phyloP scores from a whole-genome alignment of 2,888 invertebrate genomes.

The Drosophila meridionalis region DNA sequence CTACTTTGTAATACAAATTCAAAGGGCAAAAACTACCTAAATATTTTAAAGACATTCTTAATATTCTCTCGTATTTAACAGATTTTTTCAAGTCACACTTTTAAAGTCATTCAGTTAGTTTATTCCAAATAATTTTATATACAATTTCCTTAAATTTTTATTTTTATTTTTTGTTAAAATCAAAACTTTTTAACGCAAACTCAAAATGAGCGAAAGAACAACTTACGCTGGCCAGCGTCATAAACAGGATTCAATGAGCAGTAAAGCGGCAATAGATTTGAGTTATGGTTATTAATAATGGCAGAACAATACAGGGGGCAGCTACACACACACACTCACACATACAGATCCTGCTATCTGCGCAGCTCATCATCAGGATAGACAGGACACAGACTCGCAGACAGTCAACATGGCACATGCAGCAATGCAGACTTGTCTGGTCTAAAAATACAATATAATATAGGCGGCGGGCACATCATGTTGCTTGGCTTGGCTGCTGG shows the following conservation, averaged over 20 bases:
- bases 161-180: conserved; percentile 15
- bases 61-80: no score
- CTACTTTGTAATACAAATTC: conserved; percentile 32
- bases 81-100: no score
- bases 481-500: conserved; percentile 31
- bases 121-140: no score
- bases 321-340: not conserved
- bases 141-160: no score
- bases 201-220: conserved; percentile 15
- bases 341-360: not conserved
- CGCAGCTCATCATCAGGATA: conserved; percentile 15
- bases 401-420: conserved; percentile 50
- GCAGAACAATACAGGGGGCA: conserved; percentile 23
- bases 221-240: conserved; percentile 51
- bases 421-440: conserved; percentile 75
- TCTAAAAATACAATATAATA: conserved; percentile 72
- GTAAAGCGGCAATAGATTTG: conserved; percentile 80
- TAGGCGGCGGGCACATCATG: conserved; percentile 46
- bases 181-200: conserved; percentile 44
- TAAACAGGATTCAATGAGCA: conserved; percentile 76
- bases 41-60: no score
- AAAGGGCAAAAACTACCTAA: not conserved
- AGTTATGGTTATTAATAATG: conserved; percentile 82
- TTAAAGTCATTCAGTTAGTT: no score
- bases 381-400: conserved; percentile 30